phyloP scores from a whole-genome alignment of 2,797 vertebrate genomes.

The Bucorvus abyssinicus region DNA sequence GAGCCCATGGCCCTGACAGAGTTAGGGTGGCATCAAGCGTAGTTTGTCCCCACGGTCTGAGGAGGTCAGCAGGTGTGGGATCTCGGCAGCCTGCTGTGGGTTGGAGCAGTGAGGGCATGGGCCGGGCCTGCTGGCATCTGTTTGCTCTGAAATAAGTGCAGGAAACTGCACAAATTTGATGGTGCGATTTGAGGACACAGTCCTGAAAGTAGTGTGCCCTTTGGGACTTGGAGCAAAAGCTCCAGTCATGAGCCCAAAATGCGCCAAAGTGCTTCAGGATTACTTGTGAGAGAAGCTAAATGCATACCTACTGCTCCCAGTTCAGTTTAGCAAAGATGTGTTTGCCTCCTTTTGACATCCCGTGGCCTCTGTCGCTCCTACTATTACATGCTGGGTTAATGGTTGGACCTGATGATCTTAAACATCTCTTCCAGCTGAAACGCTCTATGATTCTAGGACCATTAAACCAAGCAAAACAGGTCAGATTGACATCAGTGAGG shows the following conservation, averaged over 20 bases:
- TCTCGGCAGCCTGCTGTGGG: not conserved
- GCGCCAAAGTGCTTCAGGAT: not conserved
- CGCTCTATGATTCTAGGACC: not conserved
- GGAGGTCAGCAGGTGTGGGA: not conserved
- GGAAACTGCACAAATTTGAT: not conserved
- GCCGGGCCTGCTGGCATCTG: not conserved
- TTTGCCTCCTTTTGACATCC: not conserved
- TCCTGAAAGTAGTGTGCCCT: not conserved
- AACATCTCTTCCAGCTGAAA: too few relatives aligned
- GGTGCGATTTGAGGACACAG: not conserved
- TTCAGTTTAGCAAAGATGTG: not conserved
- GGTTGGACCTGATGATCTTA: too few relatives aligned
- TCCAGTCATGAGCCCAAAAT: fast-evolving
- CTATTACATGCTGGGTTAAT: not conserved
- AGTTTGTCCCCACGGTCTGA: fast-evolving
- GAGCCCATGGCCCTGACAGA: not conserved
- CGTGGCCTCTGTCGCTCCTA: not conserved
- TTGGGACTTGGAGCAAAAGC: not conserved
- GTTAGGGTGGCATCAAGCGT: fast-evolving
- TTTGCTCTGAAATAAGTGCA: not conserved
- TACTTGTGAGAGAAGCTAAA: not conserved
- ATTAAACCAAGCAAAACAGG: not conserved
- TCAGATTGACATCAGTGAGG: not conserved
- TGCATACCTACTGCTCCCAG: not conserved
- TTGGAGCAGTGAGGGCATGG: fast-evolving